These are phyloP conservation scores for Zygogramma bicolorata DNA, from an alignment of 2,888 invertebrate species.

Conservation along the genomic window DNA sequence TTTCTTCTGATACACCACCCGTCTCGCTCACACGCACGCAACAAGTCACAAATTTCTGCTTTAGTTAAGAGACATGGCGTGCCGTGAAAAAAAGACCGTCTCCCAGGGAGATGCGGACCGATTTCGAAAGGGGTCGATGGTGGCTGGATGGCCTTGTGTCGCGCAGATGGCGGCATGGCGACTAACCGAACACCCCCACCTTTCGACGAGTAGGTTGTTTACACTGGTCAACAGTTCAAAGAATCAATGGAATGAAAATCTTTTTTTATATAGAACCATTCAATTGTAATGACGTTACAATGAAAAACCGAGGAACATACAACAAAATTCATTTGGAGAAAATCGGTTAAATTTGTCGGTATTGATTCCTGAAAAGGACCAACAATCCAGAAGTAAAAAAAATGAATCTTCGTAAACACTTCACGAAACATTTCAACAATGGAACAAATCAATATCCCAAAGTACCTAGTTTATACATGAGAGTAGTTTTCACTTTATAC, in stretches of 20 bases:
- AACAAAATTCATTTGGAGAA: too few species aligned
- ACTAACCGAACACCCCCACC: constrained; percentile 44
- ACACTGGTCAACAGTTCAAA: neutral
- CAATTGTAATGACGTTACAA: too few species aligned
- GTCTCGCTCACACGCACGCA: neutral
- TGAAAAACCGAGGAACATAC: too few species aligned
- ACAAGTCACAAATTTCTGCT: neutral
- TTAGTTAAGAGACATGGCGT: neutral
- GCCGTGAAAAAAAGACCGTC: constrained; percentile 17
- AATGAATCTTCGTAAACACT: too few species aligned
- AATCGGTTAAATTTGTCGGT: too few species aligned
- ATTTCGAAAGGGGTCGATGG: constrained; percentile 33
- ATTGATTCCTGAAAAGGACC: too few species aligned
- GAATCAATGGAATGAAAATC: neutral
- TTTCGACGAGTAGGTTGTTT: constrained; percentile 46
- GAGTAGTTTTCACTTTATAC: too few species aligned
- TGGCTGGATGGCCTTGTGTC: constrained; percentile 39
- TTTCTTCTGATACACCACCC: neutral
- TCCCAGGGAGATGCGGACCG: constrained; percentile 22
- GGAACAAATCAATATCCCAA: too few species aligned
- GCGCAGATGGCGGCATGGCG: constrained; percentile 36
- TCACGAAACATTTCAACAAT: too few species aligned
- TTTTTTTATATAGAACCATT: neutral
- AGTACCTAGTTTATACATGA: too few species aligned
- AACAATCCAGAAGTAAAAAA: too few species aligned